These are phyloP conservation scores for Myotis yumanensis DNA, from an alignment of 2,113 vertebrate species.

Conservation along the genomic window DNA sequence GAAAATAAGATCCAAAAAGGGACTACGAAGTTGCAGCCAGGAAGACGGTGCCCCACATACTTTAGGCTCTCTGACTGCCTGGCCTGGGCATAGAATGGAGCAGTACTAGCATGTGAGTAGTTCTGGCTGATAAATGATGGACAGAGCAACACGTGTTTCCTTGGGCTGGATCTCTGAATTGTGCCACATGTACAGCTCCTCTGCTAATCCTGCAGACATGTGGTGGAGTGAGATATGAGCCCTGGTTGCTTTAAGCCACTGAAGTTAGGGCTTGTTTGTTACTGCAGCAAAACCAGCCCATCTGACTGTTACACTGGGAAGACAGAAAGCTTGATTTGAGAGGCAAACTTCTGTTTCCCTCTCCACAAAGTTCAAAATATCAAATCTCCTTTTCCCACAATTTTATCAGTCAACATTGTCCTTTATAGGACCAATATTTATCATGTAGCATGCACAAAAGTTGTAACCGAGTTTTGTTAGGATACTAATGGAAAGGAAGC, in stretches of 20 bases:
- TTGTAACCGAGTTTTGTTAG: background rate
- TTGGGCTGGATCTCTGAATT: background rate
- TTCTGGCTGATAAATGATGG: background rate
- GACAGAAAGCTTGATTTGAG: background rate
- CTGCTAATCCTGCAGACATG: background rate
- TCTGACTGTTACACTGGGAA: background rate
- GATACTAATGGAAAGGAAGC: background rate
- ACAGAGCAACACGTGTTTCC: accelerated
- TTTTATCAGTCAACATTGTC: background rate
- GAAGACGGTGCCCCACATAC: background rate
- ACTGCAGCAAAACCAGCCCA: background rate
- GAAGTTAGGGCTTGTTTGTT: background rate
- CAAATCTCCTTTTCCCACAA: background rate
- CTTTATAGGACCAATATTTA: background rate
- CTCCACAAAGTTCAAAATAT: background rate
- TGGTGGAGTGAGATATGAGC: background rate
- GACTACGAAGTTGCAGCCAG: background rate
- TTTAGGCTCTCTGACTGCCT: background rate
- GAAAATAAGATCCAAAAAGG: background rate
- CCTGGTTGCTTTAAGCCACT: background rate
- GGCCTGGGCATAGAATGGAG: background rate
- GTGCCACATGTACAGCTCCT: too few relatives aligned
- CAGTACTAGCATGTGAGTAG: background rate
- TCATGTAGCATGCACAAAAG: background rate
- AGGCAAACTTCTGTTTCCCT: background rate